Conservation (phyloP, 1,140 invertebrate genomes). For the Littorina saxatilis region DNA sequence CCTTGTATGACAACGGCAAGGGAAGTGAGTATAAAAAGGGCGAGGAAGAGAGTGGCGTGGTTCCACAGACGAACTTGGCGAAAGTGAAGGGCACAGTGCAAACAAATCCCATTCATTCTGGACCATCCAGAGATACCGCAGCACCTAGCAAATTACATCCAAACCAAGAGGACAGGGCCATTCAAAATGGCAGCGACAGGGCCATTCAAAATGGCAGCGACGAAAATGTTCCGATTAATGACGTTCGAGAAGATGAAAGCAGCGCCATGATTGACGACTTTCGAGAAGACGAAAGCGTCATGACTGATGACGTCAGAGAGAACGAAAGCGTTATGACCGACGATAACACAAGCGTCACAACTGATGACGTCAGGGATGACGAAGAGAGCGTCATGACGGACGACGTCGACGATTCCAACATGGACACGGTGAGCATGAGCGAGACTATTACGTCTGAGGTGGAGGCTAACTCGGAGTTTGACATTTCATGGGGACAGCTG, state of each 20-base stretch:
- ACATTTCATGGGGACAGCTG: slow-evolving; percentile 40
- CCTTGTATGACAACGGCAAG: not conserved
- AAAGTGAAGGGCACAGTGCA: no score
- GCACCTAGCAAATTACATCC: not conserved
- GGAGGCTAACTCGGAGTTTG: slow-evolving; percentile 45
- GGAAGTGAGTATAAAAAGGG: not conserved
- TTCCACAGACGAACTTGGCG: no score
- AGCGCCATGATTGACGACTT: not conserved
- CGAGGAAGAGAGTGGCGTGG: not conserved
- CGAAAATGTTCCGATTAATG: not conserved
- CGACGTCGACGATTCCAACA: not conserved
- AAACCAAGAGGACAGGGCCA: no score
- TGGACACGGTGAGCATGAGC: slow-evolving; percentile 18
- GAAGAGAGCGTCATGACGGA: not conserved
- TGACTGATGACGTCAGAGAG: slow-evolving; percentile 12
- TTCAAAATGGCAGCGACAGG: no score
- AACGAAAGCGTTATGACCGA: slow-evolving; percentile 19
- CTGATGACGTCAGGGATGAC: not conserved
- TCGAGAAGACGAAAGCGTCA: not conserved
- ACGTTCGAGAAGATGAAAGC: not conserved
- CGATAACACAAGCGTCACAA: not conserved
- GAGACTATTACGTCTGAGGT: slow-evolving; percentile 34
- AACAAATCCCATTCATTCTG: no score
- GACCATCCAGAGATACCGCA: not conserved
- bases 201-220: no score